Percentiles rank a stretch among this genome's conserved stretches.
Conservation (phyloP, 2,113 vertebrate species). For the Trogon surrucura region DNA sequence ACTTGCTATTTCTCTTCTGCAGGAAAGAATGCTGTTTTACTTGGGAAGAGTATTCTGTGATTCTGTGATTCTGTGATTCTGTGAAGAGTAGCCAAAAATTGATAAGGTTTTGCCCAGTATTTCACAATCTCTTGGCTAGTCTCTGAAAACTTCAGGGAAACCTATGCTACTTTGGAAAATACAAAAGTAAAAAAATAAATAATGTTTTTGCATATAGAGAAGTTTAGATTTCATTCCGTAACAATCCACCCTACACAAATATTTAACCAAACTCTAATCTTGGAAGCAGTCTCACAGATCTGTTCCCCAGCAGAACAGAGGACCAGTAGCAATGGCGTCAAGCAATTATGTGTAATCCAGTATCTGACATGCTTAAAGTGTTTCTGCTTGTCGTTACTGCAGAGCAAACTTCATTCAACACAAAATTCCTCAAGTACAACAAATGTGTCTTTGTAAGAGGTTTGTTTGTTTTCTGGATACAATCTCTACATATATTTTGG, state of each 20-base stretch:
- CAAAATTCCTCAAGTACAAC: background rate
- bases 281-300: background rate
- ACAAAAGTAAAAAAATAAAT: background rate
- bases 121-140: background rate
- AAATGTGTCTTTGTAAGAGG: background rate
- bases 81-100: background rate
- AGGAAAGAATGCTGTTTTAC: background rate
- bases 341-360: background rate
- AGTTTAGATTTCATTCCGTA: background rate
- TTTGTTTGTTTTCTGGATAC: background rate
- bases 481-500: background rate
- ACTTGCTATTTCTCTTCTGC: background rate
- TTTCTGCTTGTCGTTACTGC: background rate
- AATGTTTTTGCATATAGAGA: background rate
- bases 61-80: too few relatives aligned
- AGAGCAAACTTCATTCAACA: background rate
- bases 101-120: background rate
- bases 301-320: background rate
- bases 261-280: background rate
- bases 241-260: background rate
- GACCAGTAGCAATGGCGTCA: background rate
- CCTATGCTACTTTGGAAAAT: background rate
- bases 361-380: background rate
- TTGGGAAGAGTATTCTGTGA: background rate
- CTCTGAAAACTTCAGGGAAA: background rate